Evolutionary conservation across 1,140 invertebrate species (phyloP).

Genomic region (Macrocentrus cingulum): DNA sequence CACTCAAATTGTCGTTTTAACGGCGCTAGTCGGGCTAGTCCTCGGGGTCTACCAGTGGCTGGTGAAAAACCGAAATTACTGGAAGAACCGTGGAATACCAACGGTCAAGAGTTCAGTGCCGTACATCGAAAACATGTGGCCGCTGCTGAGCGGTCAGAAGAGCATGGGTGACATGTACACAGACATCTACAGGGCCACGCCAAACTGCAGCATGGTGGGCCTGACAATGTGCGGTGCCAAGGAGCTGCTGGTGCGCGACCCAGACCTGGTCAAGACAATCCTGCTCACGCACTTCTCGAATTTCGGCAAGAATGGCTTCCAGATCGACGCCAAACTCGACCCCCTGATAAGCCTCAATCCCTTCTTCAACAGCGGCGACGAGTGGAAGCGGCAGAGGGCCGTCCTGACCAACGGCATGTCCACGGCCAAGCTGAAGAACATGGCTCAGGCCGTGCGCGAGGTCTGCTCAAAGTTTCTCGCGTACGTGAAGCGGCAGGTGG

Average conservation of each 20-base stretch:
- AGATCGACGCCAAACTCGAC: constrained; percentile 24
- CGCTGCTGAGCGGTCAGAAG: constrained; percentile 16
- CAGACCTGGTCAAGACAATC: constrained; percentile 40
- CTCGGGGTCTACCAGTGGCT: neutral
- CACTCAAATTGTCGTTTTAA: neutral
- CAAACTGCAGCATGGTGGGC: constrained; percentile 36
- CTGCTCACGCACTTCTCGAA: constrained; percentile 43
- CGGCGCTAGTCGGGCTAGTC: neutral
- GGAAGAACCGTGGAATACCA: constrained; percentile 52
- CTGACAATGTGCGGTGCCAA: constrained; percentile 35
- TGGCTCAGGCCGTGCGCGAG: constrained; percentile 7
- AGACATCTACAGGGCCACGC: constrained; percentile 27
- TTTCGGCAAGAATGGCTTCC: constrained; percentile 32
- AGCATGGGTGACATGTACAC: constrained; percentile 19
- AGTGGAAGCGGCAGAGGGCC: constrained; percentile 29
- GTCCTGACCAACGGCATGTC: constrained; percentile 31
- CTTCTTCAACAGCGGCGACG: constrained; percentile 38
- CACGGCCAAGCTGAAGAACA: constrained; percentile 27
- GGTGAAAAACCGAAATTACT: constrained; percentile 41
- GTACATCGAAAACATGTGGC: constrained; percentile 37
- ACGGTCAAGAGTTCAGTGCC: constrained; percentile 35
- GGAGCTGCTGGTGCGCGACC: constrained; percentile 40
- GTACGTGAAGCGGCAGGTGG: constrained; percentile 26
- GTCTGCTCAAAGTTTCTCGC: constrained; percentile 27
- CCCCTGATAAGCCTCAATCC: constrained; percentile 39